phyloP scores from a whole-genome alignment of 2,888 invertebrate genomes.

The Prosapia bicincta region DNA sequence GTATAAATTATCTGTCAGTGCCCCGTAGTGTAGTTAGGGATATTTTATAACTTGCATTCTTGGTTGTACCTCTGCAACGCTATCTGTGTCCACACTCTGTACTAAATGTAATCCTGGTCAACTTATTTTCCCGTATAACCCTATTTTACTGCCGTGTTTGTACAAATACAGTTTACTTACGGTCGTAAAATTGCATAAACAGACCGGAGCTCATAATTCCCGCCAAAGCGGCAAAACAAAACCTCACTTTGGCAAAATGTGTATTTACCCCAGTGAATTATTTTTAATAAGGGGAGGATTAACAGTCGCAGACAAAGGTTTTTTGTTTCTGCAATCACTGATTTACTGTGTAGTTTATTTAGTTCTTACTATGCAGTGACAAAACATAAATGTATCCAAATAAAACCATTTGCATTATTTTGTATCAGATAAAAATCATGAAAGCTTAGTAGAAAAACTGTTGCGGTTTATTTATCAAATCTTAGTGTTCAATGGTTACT shows the following conservation, averaged over 20 bases:
- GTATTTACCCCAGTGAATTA: not conserved
- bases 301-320: too few species aligned
- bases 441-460: too few species aligned
- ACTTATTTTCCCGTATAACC: not conserved
- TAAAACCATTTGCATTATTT: too few species aligned
- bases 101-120: not conserved
- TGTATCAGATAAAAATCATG: too few species aligned
- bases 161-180: not conserved
- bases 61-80: not conserved
- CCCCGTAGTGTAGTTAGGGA: not conserved
- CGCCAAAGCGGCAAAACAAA: not conserved
- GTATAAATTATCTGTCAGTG: not conserved
- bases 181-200: not conserved
- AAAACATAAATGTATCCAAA: too few species aligned
- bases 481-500: too few species aligned
- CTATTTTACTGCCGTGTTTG: not conserved
- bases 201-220: not conserved
- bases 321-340: too few species aligned
- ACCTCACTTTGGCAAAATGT: not conserved
- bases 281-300: not conserved
- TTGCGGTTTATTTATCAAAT: too few species aligned
- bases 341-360: too few species aligned
- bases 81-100: slow-evolving; percentile 2
- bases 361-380: too few species aligned
- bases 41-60: slow-evolving; percentile 2